These are phyloP conservation scores for Nettapus auritus DNA, from an alignment of 2,113 vertebrate species.

Conservation along the genomic window DNA sequence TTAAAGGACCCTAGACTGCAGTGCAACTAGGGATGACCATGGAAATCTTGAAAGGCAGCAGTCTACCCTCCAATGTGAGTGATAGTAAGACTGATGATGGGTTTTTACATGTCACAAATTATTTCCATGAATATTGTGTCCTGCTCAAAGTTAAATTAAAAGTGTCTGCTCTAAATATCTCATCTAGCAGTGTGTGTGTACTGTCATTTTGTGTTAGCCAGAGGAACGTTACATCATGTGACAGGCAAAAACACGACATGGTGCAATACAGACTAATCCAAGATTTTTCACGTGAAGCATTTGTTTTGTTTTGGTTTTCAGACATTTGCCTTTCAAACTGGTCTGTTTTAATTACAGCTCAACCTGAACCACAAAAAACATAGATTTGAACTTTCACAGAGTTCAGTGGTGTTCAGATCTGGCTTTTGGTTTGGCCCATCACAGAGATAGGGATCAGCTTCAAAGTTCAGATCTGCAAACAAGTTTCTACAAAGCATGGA, in stretches of 20 bases:
- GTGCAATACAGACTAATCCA: background rate
- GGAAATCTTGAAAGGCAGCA: background rate
- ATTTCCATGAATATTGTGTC: background rate
- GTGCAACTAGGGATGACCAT: background rate
- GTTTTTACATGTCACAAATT: background rate
- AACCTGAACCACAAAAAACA: conserved; percentile 70
- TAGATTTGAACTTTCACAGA: conserved; percentile 70
- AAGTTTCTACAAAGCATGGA: background rate
- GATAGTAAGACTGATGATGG: background rate
- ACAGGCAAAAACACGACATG: background rate
- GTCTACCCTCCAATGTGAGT: background rate
- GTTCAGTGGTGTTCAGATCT: conserved; percentile 68
- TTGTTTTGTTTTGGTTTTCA: conserved; percentile 65
- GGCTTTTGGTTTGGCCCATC: conserved; percentile 72
- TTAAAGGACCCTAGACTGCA: background rate
- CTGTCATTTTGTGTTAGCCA: background rate
- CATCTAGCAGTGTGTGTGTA: background rate
- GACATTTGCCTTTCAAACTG: conserved; percentile 56
- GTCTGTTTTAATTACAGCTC: conserved; percentile 65
- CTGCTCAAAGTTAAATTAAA: background rate
- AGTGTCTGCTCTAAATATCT: background rate
- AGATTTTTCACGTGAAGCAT: conserved; percentile 63
- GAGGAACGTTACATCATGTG: conserved; percentile 8
- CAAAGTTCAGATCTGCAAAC: conserved; percentile 49
- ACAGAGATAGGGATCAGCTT: conserved; percentile 40